A percentile compares a stretch with the other conserved stretches of the same genome.
Conservation (phyloP, 2,888 invertebrate genomes). For the Priapulus caudatus region DNA sequence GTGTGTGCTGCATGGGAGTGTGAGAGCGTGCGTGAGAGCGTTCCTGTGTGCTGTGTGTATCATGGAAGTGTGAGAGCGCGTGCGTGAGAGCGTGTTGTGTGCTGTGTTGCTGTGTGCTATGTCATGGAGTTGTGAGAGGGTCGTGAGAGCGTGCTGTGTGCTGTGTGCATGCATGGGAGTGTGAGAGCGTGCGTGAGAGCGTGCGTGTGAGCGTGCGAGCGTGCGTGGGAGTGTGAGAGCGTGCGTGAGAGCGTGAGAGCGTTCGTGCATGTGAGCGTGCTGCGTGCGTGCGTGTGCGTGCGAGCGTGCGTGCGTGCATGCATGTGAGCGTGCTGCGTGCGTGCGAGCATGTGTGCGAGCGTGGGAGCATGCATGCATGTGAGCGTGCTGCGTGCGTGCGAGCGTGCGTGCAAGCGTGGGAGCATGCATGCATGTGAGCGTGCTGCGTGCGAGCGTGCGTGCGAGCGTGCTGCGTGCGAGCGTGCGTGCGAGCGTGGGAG, state of each 20-base stretch:
- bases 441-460: too few relatives aligned
- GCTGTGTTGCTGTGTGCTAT: too few relatives aligned
- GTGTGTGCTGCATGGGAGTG: background rate
- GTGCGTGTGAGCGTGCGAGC: background rate
- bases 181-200: background rate
- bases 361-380: background rate
- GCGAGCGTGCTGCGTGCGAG: too few relatives aligned
- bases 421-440: too few relatives aligned
- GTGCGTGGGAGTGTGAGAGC: background rate
- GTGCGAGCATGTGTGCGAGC: background rate
- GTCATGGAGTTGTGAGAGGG: too few relatives aligned
- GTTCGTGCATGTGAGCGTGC: background rate
- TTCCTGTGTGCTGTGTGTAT: background rate
- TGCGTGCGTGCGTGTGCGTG: background rate
- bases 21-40: background rate
- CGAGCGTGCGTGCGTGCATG: background rate
- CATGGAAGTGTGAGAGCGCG: too few relatives aligned
- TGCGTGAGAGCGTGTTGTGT: too few relatives aligned
- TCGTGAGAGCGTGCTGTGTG: too few relatives aligned
- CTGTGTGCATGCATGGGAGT: background rate
- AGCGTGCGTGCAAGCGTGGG: background rate
- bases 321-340: background rate
- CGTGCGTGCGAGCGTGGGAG: too few relatives aligned
- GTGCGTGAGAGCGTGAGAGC: background rate
- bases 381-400: background rate